These are phyloP conservation scores for Poecilobothrus nobilitatus DNA, from an alignment of 2,888 invertebrate species.

Conservation along the genomic window DNA sequence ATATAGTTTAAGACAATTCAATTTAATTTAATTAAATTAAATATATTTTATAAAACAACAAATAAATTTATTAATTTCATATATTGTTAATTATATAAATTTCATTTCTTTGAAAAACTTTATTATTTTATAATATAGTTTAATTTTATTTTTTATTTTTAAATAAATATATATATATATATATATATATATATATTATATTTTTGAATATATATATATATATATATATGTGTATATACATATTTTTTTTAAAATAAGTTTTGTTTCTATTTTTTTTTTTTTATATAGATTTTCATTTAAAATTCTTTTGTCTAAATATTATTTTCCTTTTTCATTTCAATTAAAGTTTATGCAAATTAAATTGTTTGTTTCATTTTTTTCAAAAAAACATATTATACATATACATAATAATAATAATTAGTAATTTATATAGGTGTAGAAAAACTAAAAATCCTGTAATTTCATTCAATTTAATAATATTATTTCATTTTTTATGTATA, in stretches of 20 bases:
- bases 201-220: background rate
- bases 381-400: background rate
- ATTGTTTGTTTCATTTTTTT: background rate
- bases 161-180: background rate
- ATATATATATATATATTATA: background rate
- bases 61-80: too few relatives aligned
- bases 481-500: too few relatives aligned
- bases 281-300: background rate
- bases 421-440: background rate
- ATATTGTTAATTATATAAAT: too few relatives aligned
- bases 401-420: background rate
- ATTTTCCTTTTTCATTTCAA: background rate
- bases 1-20: too few relatives aligned
- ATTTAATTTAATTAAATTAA: too few relatives aligned
- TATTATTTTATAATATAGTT: too few relatives aligned
- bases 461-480: background rate
- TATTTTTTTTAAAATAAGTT: background rate
- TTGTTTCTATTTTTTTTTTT: background rate
- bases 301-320: background rate
- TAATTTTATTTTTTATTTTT: background rate
- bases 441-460: constrained; percentile 5
- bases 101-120: too few relatives aligned
- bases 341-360: background rate
- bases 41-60: too few relatives aligned
- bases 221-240: background rate